Conservation (phyloP, 2,888 invertebrate genomes). For the Cyclophora punctaria region DNA sequence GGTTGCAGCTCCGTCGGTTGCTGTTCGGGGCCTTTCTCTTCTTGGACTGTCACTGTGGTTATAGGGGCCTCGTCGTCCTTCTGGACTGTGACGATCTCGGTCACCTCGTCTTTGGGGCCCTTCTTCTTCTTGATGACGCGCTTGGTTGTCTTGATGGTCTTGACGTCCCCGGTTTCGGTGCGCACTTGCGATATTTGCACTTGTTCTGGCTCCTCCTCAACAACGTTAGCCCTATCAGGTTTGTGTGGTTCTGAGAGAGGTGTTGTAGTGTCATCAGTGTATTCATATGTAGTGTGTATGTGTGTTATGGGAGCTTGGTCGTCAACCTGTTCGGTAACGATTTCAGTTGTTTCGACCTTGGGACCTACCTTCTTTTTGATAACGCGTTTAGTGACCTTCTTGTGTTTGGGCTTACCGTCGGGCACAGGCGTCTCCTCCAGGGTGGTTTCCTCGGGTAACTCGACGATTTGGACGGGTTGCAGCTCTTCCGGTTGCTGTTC, state of each 20-base stretch:
- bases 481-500: background rate
- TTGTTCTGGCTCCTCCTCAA: conserved; percentile 19
- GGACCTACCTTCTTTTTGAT: conserved; percentile 54
- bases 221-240: conserved; percentile 26
- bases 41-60: background rate
- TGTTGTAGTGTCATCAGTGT: conserved; percentile 26
- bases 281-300: conserved; percentile 17
- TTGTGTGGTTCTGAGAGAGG: conserved; percentile 11
- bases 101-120: conserved; percentile 54
- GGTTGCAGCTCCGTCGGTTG: background rate
- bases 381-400: conserved; percentile 46
- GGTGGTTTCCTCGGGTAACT: background rate
- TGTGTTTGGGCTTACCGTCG: conserved; percentile 25
- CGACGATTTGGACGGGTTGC: background rate
- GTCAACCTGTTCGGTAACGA: conserved; percentile 50
- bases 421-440: background rate
- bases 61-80: conserved; percentile 4
- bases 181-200: conserved; percentile 23
- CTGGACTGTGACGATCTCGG: conserved; percentile 54
- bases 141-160: conserved; percentile 45
- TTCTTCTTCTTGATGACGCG: conserved; percentile 56
- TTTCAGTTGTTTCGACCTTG: conserved; percentile 56
- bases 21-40: background rate
- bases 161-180: conserved; percentile 38
- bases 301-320: conserved; percentile 24